Percentiles rank a stretch among this genome's conserved stretches.
phyloP scores from a whole-genome alignment of 2,797 vertebrate species.

The Hoplostethus atlanticus region DNA sequence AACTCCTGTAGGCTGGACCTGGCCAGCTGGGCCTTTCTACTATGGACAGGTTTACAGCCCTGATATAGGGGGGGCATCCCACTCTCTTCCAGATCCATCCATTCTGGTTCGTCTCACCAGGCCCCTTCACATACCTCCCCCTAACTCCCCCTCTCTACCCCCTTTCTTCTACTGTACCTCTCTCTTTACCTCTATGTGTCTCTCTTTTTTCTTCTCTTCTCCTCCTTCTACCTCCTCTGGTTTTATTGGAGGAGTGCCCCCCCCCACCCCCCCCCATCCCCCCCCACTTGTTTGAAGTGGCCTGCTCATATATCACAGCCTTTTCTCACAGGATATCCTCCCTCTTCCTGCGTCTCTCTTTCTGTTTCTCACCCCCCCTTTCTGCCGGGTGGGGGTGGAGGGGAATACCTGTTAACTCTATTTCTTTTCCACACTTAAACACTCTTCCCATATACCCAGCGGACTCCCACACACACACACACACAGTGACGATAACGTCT shows the following conservation, averaged over 20 bases:
- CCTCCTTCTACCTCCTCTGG: conserved; percentile 62
- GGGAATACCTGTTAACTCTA: conserved; percentile 72
- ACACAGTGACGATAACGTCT: conserved; percentile 1
- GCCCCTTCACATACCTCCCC: conserved; percentile 30
- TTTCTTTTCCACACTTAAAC: conserved; percentile 71
- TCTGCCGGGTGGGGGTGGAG: conserved; percentile 31
- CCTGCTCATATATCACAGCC: conserved; percentile 81
- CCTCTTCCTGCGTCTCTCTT: conserved; percentile 70
- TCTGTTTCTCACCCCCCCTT: conserved; percentile 25
- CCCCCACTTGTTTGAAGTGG: conserved; percentile 76
- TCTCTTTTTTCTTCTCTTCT: conserved; percentile 48
- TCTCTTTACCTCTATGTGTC: conserved; percentile 56
- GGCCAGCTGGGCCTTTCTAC: conserved; percentile 15
- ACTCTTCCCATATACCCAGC: conserved; percentile 45
- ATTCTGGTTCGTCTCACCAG: conserved; percentile 36
- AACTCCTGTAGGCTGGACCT: background rate
- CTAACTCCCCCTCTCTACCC: conserved; percentile 22
- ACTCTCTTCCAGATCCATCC: conserved; percentile 28
- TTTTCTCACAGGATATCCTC: conserved; percentile 75
- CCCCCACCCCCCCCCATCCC: conserved; percentile 32
- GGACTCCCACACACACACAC: conserved; percentile 29
- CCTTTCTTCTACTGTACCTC: conserved; percentile 54
- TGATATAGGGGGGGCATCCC: conserved; percentile 10
- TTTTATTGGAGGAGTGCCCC: conserved; percentile 77
- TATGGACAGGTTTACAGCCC: conserved; percentile 42